Conservation (phyloP, 92 coral and sea anemone species). For the Bergia puertoricense region DNA sequence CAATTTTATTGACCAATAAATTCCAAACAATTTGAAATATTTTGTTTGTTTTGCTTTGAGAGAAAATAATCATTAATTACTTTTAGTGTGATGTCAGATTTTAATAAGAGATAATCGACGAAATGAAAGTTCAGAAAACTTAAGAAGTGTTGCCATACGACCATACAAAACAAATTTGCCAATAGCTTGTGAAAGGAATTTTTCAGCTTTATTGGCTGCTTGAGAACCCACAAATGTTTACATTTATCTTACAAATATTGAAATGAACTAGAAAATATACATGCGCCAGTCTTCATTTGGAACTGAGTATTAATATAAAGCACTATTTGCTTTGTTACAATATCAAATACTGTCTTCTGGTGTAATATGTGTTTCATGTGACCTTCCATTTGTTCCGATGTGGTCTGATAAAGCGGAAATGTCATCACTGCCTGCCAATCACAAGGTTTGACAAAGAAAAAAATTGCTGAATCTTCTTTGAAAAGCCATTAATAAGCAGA, state of each 20-base stretch:
- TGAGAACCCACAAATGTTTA: neutral
- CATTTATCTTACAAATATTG: no score
- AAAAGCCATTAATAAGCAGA: neutral
- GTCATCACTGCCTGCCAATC: neutral
- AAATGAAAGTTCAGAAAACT: neutral
- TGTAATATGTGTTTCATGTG: neutral
- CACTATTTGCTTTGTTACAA: neutral
- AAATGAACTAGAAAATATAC: neutral
- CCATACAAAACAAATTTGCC: neutral
- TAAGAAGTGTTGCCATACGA: neutral
- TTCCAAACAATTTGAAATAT: neutral
- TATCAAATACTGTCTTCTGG: neutral
- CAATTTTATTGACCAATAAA: no score
- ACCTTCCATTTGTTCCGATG: conserved; percentile 1
- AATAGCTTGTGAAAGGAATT: neutral
- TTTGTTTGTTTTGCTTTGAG: neutral
- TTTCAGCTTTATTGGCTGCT: neutral
- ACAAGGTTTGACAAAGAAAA: neutral
- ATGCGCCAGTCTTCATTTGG: neutral
- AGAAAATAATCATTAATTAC: neutral
- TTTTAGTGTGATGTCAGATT: neutral
- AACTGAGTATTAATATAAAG: neutral
- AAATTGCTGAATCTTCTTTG: neutral
- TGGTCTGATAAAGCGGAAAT: neutral
- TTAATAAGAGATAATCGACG: neutral